Conservation (phyloP, 2,888 invertebrate genomes). For the Idaea aversata region DNA sequence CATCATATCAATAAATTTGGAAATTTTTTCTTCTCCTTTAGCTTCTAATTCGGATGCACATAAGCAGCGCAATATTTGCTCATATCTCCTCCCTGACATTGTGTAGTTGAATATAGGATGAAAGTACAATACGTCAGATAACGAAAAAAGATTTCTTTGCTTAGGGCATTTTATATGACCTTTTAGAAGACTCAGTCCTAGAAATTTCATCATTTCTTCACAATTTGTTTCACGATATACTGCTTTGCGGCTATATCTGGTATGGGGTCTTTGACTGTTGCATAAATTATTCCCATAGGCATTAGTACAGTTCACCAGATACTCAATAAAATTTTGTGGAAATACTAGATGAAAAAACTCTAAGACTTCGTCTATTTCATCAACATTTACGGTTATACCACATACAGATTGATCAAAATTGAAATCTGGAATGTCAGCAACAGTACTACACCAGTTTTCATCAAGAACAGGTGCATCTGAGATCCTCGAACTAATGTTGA, state of each 20-base stretch:
- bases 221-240: no score
- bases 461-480: constrained; percentile 6
- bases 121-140: constrained; percentile 1
- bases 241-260: no score
- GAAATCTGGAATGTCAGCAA: constrained; percentile 20
- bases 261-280: no score
- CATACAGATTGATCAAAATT: constrained; percentile 18
- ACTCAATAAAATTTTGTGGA: constrained; percentile 11
- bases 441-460: constrained; percentile 16
- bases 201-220: no score
- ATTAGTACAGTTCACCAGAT: no score
- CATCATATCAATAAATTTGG: neutral
- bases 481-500: constrained; percentile 9
- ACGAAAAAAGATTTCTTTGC: neutral
- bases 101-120: constrained; percentile 3
- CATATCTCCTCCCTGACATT: constrained; percentile 5
- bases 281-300: no score
- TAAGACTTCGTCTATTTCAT: constrained; percentile 9
- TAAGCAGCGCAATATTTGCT: constrained; percentile 4
- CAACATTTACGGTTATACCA: constrained; percentile 17
- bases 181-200: no score
- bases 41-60: constrained; percentile 3
- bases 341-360: constrained; percentile 18
- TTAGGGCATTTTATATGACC: no score
- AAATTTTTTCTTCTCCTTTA: constrained; percentile 2